These are phyloP conservation scores for Germaria angustata DNA, from an alignment of 2,888 invertebrate genomes.

Conservation along the genomic window DNA sequence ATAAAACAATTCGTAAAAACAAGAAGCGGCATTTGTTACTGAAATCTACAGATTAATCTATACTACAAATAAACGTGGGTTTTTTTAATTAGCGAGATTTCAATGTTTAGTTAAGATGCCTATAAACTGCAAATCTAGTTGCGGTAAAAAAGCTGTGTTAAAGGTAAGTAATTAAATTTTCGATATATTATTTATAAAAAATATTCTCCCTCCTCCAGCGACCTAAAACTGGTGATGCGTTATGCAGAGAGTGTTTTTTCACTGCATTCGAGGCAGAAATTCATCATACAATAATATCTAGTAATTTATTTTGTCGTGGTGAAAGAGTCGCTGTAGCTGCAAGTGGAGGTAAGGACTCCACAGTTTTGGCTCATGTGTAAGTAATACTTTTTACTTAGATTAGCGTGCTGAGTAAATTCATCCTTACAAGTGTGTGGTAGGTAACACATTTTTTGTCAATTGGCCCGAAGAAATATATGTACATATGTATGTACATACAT, in stretches of 20 bases:
- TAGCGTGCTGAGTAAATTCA: no score
- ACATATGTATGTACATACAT: no score
- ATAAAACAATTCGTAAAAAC: not conserved
- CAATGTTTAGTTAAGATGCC: constrained; percentile 82
- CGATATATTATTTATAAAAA: constrained; percentile 19
- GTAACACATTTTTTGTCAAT: no score
- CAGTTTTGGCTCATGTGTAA: constrained; percentile 94
- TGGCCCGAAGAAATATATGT: no score
- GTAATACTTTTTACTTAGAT: no score
- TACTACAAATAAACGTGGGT: constrained; percentile 14
- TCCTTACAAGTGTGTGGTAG: no score
- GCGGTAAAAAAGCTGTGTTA: constrained; percentile 87
- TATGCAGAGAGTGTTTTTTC: constrained; percentile 97
- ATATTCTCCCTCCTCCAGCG: constrained; percentile 81
- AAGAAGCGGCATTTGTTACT: not conserved
- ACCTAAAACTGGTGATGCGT: constrained; percentile 93
- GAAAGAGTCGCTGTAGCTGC: constrained; percentile 96
- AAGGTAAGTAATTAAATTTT: constrained; percentile 82
- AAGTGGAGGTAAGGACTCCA: constrained; percentile 97
- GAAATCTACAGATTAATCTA: no score
- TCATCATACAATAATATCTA: constrained; percentile 92
- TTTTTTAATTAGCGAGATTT: not conserved
- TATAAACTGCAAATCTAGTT: constrained; percentile 84
- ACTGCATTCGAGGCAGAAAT: constrained; percentile 96
- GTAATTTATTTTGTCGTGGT: constrained; percentile 89